Evolutionary conservation across 2,113 vertebrate genomes (phyloP).

Genomic region (Crotophaga sulcirostris): DNA sequence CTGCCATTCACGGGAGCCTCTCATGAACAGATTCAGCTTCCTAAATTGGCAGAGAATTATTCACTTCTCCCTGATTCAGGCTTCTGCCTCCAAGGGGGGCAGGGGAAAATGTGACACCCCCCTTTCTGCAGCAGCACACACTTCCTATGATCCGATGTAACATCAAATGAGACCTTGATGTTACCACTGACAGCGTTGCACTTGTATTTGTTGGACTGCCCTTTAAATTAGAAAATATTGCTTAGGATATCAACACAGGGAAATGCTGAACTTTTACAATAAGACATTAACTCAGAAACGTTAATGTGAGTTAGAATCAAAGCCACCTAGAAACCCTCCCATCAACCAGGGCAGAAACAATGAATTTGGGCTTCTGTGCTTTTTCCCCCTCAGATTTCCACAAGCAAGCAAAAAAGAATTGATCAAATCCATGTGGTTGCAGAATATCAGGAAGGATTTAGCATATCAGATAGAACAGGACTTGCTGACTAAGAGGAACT

Average conservation of each 20-base stretch:
- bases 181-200: not conserved
- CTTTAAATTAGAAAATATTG: not conserved
- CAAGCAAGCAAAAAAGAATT: not conserved
- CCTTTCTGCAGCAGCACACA: not conserved
- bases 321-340: not conserved
- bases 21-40: not conserved
- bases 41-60: not conserved
- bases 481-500: constrained; percentile 28
- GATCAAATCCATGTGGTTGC: not conserved
- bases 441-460: not conserved
- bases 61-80: not conserved
- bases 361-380: not conserved
- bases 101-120: not conserved
- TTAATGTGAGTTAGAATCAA: not conserved
- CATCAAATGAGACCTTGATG: fast-evolving
- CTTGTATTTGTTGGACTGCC: not conserved
- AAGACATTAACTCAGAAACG: not conserved
- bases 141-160: fast-evolving
- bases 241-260: not conserved
- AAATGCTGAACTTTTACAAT: not conserved
- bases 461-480: not conserved
- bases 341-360: not conserved
- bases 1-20: not conserved
- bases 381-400: not conserved
- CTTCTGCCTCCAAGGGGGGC: not conserved